phyloP scores from a whole-genome alignment of 1,140 invertebrate genomes.

The Drosophila nasuta region DNA sequence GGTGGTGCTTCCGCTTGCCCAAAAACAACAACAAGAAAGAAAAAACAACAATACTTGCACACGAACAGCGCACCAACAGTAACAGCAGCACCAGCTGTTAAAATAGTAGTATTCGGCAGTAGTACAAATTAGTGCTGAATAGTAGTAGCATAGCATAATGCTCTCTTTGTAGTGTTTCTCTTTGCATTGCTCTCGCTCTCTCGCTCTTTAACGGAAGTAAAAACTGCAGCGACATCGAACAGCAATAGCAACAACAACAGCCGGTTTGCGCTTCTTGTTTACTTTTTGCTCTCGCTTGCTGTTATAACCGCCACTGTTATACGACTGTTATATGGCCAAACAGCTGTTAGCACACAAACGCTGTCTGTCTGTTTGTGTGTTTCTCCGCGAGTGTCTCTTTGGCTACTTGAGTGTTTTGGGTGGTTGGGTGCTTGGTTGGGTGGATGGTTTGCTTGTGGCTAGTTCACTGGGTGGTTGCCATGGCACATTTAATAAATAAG shows the following conservation, averaged over 20 bases:
- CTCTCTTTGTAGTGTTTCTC: constrained; percentile 21
- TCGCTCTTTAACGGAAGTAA: constrained; percentile 62
- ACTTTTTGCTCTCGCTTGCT: constrained; percentile 61
- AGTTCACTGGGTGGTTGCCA: constrained; percentile 62
- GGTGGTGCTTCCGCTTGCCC: constrained; percentile 41
- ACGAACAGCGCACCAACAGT: constrained; percentile 12
- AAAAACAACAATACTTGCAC: neutral
- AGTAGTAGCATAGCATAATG: constrained; percentile 22
- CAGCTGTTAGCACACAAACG: constrained; percentile 52
- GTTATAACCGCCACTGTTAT: constrained; percentile 60
- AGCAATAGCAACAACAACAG: constrained; percentile 68
- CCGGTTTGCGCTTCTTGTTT: constrained; percentile 71
- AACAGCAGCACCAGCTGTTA: constrained; percentile 18
- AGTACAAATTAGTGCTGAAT: constrained; percentile 16
- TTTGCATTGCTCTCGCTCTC: constrained; percentile 33
- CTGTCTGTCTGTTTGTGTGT: constrained; percentile 26
- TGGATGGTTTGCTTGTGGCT: constrained; percentile 22
- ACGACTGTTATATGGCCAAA: constrained; percentile 51
- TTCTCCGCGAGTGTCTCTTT: neutral
- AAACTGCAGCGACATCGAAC: constrained; percentile 40
- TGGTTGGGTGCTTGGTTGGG: constrained; percentile 1
- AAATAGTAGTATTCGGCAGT: constrained; percentile 43
- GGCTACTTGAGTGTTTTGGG: neutral
- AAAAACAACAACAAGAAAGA: neutral
- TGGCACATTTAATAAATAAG: constrained; percentile 70